Evolutionary conservation across 2,797 vertebrate genomes (phyloP), one percentile per base, ranked within the genome.

Genomic region (Sebastes steindachneri): DNA sequence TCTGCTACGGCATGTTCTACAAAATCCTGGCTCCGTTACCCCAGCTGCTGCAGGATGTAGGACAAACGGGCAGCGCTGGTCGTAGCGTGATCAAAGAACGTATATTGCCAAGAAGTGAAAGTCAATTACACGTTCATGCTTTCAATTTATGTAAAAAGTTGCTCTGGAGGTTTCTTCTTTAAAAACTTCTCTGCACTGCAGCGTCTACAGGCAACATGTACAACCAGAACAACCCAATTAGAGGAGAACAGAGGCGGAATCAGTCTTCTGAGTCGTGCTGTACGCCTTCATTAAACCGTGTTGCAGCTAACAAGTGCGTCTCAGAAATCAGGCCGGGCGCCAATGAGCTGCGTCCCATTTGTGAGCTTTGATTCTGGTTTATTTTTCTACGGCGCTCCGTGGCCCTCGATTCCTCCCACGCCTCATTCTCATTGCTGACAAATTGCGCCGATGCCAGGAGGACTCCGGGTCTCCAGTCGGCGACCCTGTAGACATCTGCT

Each of bases 401-500:
- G 66, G 81, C 53, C 41, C 72, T 64, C 23, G 0, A 2, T 12
- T 79, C 79, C 68, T 68, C 77, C 76, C 80, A 85, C 71, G 63
- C 79, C 31, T 83, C 59, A 2, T 58, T 75, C 71, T 58, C 14
- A n/a, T 15, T 48, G 73, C 45, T 55, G 62, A 83, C 58, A 41
- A 69, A 81, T 33, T 41, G 67, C 26, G 45, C 7, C 0, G 33
- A 74, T 86, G 29, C 82, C 82, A 86, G 71, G 80, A 79, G 77
- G 89, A 88, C 81, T 85, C 77, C 75, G 21, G 14, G 78, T 63
- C 41, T 45, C 58, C 68, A 59, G 48, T 7, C 10, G 3, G 10
- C 74, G 87, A 86, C 84, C 83, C 80, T 11, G 45, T 1, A 35
- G 74, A 88, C 91, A 91, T 92, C 90, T 88, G 90, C 80, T n/a